phyloP scores from a whole-genome alignment of 2,888 invertebrate species.

The Tuta absoluta region DNA sequence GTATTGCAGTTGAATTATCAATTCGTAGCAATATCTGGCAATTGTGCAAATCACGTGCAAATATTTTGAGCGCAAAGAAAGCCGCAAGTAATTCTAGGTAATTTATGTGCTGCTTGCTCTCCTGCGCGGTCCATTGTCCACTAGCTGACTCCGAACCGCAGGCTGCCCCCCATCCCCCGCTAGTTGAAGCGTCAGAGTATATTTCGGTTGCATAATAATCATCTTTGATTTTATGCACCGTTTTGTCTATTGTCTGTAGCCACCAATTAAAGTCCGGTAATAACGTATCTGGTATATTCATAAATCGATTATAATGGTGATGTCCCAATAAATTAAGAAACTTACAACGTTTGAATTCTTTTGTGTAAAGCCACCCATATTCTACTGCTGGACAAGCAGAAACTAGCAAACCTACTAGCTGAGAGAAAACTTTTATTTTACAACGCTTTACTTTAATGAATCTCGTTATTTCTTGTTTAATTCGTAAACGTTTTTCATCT shows the following conservation, averaged over 20 bases:
- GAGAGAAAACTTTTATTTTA: slow-evolving; percentile 31
- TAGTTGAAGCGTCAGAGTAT: slow-evolving; percentile 33
- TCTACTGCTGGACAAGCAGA: slow-evolving; percentile 27
- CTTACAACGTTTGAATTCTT: slow-evolving; percentile 18
- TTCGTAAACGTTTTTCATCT: slow-evolving; percentile 19
- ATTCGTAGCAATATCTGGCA: slow-evolving; percentile 29
- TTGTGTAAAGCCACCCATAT: slow-evolving; percentile 23
- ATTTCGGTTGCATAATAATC: slow-evolving; percentile 24
- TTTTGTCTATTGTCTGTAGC: slow-evolving; percentile 22
- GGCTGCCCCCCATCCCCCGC: slow-evolving; percentile 33
- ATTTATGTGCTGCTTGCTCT: slow-evolving; percentile 31
- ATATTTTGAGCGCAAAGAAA: slow-evolving; percentile 31
- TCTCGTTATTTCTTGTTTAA: background rate
- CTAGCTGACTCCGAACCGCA: slow-evolving; percentile 28
- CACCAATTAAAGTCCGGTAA: slow-evolving; percentile 25
- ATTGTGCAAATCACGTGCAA: slow-evolving; percentile 26
- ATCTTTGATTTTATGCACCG: slow-evolving; percentile 8
- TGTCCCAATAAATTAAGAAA: background rate
- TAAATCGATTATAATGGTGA: slow-evolving; percentile 9
- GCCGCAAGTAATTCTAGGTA: slow-evolving; percentile 32
- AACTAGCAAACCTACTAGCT: slow-evolving; percentile 27
- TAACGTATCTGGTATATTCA: background rate
- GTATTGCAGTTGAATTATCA: slow-evolving; percentile 35
- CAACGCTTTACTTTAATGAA: slow-evolving; percentile 17
- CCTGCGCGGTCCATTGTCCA: slow-evolving; percentile 30